Evolutionary conservation across 2,888 invertebrate genomes (phyloP), one percentile per base, ranked within the genome.

Genomic region (Pheosia gnoma): DNA sequence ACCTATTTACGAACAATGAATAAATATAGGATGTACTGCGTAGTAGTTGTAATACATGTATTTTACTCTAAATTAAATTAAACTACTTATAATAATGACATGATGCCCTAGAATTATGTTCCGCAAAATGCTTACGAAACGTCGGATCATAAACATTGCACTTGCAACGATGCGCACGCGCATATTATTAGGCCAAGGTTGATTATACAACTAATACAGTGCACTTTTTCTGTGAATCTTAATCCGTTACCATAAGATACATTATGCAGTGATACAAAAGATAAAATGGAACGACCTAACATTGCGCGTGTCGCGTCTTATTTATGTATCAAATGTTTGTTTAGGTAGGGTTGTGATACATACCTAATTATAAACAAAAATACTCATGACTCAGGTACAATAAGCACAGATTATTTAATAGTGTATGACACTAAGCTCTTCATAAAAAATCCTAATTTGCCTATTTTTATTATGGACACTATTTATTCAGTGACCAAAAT

Each of bases 101-200:
- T 59, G 62, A 67, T 80, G 84, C 81, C 83, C 84, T 86, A 86
- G 83, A 87, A 82, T 79, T 76, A 82, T 84, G 39, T 88, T 88
- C 84, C 83, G 82, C 78, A 78, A 81, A 85, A 73, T 67, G 67
- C 73, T 81, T 77, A 78, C 77, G 75, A 80, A 80, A 80, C 73
- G 70, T 77, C 77, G 74, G 63, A 76, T 78, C 78, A 78, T 79
- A 75, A 78, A 78, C 76, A 79, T 74, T 84, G 82, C 86, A 83
- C 78, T 77, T 83, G 80, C 78, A 79, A 66, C 68, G 70, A 72
- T 81, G 84, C 84, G 86, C 83, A 68, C 73, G 70, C 81, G 85
- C 87, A 84, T 71, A 79, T 80, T 87, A 85, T 85, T 87, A 74
- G 89, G 89, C 81, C 91, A 91, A 90, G 90, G 91, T 80, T 80